Evolutionary conservation across 2,888 invertebrate genomes (phyloP).

Genomic region (Notocelia uddmanniana): DNA sequence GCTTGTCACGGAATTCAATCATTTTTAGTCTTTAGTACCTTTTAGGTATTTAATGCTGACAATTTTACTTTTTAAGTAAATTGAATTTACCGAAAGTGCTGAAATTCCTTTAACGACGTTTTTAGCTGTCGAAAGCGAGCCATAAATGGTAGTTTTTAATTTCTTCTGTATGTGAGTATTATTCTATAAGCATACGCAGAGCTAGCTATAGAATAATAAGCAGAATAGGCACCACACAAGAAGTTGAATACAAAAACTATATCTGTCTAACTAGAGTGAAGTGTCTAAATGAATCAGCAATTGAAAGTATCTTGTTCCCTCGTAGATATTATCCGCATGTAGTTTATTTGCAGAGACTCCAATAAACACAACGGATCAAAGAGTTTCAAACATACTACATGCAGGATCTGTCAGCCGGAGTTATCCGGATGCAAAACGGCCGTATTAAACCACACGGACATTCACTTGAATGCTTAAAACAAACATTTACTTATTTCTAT

Average conservation of each 20-base stretch:
- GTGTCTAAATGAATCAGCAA: neutral
- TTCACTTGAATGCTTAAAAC: conserved; percentile 15
- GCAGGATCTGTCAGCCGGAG: conserved; percentile 27
- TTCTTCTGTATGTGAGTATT: no score
- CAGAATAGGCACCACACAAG: neutral
- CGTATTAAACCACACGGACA: conserved; percentile 6
- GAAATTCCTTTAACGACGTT: no score
- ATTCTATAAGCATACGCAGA: no score
- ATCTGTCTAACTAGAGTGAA: neutral
- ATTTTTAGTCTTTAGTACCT: no score
- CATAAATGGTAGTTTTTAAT: no score
- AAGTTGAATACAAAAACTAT: neutral
- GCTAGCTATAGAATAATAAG: no score
- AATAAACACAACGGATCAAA: conserved; percentile 33
- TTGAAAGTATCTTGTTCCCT: neutral
- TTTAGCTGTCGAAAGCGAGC: no score
- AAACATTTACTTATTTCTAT: neutral
- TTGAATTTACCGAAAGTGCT: no score
- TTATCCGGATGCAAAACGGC: conserved; percentile 33
- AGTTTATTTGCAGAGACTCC: conserved; percentile 14
- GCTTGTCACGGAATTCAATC: no score
- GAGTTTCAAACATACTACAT: conserved; percentile 17
- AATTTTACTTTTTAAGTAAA: no score
- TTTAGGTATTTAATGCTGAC: no score
- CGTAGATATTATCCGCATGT: conserved; percentile 1